phyloP scores from a whole-genome alignment of 2,888 invertebrate genomes.

The Dicyrtomina minuta region DNA sequence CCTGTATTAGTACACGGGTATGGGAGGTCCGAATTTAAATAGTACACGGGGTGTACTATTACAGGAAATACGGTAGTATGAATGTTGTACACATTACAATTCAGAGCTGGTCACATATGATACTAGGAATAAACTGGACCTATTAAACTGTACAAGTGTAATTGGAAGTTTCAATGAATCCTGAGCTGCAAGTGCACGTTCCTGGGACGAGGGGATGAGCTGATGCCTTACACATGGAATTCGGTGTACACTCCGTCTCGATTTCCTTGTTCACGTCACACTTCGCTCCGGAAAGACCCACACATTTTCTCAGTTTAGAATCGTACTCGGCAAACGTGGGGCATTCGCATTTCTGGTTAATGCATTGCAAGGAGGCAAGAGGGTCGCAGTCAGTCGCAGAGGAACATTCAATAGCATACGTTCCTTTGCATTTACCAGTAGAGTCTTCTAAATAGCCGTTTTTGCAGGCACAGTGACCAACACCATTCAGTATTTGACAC shows the following conservation, averaged over 20 bases:
- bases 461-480: constrained; percentile 10
- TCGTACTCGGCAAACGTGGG: background rate
- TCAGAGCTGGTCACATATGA: too few relatives aligned
- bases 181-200: background rate
- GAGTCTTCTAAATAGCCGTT: background rate
- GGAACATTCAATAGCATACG: background rate
- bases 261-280: background rate
- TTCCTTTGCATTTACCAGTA: background rate
- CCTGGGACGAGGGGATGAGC: background rate
- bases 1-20: too few relatives aligned
- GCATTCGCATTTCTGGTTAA: background rate
- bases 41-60: too few relatives aligned
- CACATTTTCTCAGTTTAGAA: background rate
- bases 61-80: too few relatives aligned
- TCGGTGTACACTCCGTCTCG: too few relatives aligned
- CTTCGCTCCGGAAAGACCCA: constrained; percentile 3
- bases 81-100: too few relatives aligned
- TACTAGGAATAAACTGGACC: too few relatives aligned
- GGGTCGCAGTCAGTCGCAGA: background rate
- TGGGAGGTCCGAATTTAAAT: too few relatives aligned
- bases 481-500: background rate
- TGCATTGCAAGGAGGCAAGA: background rate
- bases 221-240: too few relatives aligned
- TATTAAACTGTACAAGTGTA: too few relatives aligned
- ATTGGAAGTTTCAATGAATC: background rate